Evolutionary conservation across 2,797 vertebrate species (phyloP), one percentile per base, ranked within the genome.

Genomic region (Clarias fuscus): DNA sequence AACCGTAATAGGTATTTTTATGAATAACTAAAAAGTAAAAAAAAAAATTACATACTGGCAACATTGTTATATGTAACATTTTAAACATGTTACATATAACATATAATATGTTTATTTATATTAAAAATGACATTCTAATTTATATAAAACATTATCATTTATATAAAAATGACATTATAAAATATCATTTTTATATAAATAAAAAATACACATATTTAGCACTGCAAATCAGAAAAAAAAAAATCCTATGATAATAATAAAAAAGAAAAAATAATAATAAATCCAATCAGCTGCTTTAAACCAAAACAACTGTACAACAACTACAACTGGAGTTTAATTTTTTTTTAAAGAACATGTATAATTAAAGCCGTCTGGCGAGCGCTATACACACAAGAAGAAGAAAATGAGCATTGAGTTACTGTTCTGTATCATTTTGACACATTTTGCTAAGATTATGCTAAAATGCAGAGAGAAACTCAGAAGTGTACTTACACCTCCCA

Each of bases 401-500:
- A 43, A 48, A 24, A 48, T 13, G 13, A n/a, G 48, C 4, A 13
- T 6, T 22, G 10, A 7, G 22, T 73, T n/a, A 48, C 2, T 37
- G 68, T 33, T 5, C 67, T 33, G 0, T 17, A 8, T 18, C n/a
- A 33, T 24, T 18, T 5, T 20, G 14, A 22, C 37, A 24, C 1
- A 79, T 8, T 79, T 22, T 22, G 4, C 58, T 22, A 79, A 0
- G 18, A 13, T 37, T 33, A 33, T 33, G 33, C 15, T 22, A 33
- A 30, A 78, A 30, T 13, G 43, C 7, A 73, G 71, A 73, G 20
- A 73, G 18, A 27, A 56, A 27, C 4, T 7, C 20, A 13, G n/a
- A 5, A 24, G 24, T 48, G 61, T 91, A 96, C 98, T 99, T 93
- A 99, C 98, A 86, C 97, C 98, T 94, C 98, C 98, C 97, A 99